Base-by-base conservation (phyloP, 2,888 invertebrate species). In the Apamea sordens region DNA sequence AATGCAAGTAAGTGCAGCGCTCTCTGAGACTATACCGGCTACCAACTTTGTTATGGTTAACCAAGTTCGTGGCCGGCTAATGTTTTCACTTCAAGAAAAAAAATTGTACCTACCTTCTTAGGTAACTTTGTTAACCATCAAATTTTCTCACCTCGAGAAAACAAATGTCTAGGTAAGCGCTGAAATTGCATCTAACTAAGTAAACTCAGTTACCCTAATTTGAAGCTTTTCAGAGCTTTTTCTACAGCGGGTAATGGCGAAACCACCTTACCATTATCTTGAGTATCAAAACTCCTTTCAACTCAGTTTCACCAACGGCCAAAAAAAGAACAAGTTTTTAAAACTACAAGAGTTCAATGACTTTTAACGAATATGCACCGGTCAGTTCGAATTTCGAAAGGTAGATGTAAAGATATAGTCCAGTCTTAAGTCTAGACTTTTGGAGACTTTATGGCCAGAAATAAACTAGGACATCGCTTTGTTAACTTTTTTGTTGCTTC, bases 381-480 rank as follows among this genome's bases (percentile, higher is more conserved):
- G 86, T 86, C 87, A 84, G 68, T 84, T 73, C 53, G 69, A 72
- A 79, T 72, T 82, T 82, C 44, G 36, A 80, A 84, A 81, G 74
- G 69, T 89, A 83, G 89, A 87, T 88, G 53, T 83, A 76, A 61
- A 84, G 88, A 89, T 88, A 87, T 36, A 79, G 56, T 13, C 67
- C 63, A 76, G 79, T 83, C 73, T 65, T 64, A 70, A 59, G 88
- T 89, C 89, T 89, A 89, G 89, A 89, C 87, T 76, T 84, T 87
- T 73, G 41, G 73, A 73, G 65, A 77, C 13, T 79, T 88, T 82
- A 84, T 77, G 13, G 56, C 68, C 75, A 36, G 11, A 74, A 72
- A 82, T 61, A 79, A 86, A 86, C 75, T 88, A 59, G 82, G 83
- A 73, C 86, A 82, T 79, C n/a, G 65, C 21, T 76, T 78, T 65